Evolutionary conservation across 1,140 invertebrate genomes (phyloP).

Genomic region (Drosophila kanapiae): DNA sequence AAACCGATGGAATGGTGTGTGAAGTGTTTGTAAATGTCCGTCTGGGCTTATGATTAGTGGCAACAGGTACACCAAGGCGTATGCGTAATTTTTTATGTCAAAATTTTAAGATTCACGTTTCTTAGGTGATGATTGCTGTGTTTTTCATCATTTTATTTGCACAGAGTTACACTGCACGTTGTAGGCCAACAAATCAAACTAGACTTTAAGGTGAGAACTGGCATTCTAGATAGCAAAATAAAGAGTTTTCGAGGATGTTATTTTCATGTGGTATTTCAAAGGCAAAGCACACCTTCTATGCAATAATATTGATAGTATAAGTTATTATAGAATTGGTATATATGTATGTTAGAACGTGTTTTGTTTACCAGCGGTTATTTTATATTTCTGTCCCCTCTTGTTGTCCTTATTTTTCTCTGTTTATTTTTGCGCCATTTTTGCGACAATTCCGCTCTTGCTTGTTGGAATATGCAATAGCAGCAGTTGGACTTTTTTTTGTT

Average conservation of each 20-base stretch:
- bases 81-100: conserved; percentile 36
- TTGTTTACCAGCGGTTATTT: background rate
- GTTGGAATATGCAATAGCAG: conserved; percentile 8
- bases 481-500: conserved; percentile 12
- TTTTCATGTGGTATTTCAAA: background rate
- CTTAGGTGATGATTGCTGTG: background rate
- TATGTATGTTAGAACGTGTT: background rate
- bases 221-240: no score
- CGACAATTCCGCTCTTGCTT: conserved; percentile 2
- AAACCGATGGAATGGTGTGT: background rate
- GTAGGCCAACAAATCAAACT: no score
- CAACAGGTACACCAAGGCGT: conserved; percentile 61
- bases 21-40: conserved; percentile 13
- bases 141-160: background rate
- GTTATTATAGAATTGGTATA: background rate
- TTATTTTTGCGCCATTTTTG: conserved; percentile 2
- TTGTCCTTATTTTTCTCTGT: background rate
- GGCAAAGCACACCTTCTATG: background rate
- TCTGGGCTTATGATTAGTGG: conserved; percentile 34
- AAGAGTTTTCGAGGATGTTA: background rate
- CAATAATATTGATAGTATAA: no score
- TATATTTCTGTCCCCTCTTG: background rate
- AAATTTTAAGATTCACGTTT: background rate
- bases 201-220: no score
- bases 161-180: background rate